Base-by-base conservation (phyloP, 2,113 vertebrate species). In the Pampusana beccarii region DNA sequence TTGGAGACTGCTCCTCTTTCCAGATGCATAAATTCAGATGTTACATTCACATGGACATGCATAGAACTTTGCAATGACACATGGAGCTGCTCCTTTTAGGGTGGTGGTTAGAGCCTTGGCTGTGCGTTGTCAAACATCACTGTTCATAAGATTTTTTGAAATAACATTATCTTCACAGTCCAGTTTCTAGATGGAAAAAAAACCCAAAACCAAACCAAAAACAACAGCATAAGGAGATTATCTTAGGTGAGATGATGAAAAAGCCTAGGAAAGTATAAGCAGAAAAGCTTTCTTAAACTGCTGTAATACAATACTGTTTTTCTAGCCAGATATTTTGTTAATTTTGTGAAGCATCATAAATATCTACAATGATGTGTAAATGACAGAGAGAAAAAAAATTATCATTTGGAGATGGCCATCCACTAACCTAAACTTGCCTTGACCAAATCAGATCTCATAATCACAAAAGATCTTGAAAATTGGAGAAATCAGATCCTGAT, bases 1-100 rank as follows among this genome's bases (percentile, higher is more conserved):
- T 78, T 66, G 26, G 72, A 58, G 64, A 40, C 24, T 25, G 5
- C 5, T 67, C 5, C 17, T 58, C 42, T 62, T 57, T 42, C 36
- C 8, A 57, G 66, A 91, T 58, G 5, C 7, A 5, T 48, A 24
- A 36, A 54, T 53, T 72, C 54, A 38, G 31, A 33, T n/a, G 21
- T 33, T 66, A 13, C 4, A 0, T 19, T 66, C 64, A 50, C 13
- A 14, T 8, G 5, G 4, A 8, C 25, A 26, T 57, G 18, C 11
- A 15, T n/a, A 31, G n/a, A 81, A 40, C 28, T 72, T 67, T 51
- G 5, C 38, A 51, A 13, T 5, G 13, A 16, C 26, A 42, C 9
- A 3, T 2, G 18, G 23, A 78, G 20, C 26, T 58, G 9, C 24
- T 48, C 19, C 21, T 77, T 34, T 60, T 58, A 21, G 17, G 31